Base-by-base conservation (phyloP, 1,140 invertebrate species). In the Meloidogyne exigua region DNA sequence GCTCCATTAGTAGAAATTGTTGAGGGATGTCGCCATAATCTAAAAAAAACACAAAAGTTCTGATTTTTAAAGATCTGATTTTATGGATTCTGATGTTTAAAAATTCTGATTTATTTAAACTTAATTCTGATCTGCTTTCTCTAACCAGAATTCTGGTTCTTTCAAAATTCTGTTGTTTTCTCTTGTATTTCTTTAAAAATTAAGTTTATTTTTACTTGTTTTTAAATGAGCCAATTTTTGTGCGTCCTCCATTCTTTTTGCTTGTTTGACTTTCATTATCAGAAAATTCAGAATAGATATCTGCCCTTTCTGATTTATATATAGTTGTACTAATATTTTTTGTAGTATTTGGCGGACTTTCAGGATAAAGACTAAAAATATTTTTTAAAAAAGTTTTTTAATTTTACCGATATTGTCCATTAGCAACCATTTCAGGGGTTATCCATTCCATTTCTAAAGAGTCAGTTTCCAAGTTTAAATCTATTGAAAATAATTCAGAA, bases 401-500 rank as follows among this genome's bases (percentile, higher is more conserved):
- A 18, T 28, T 42, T 68, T 32, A 68, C 66, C 66, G 28, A 42
- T 68, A 68, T 68, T 68, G 23, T 13, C 72, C 57, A 49, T 78
- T 82, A 23, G 76, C 68, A 39, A 87, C 63, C 76, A 84, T 86
- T 70, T 85, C 84, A n/a, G 84, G 84, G 1, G 84, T 85, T 26
- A 85, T 78, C 84, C 84, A 85, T 77, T 85, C 84, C 28, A 85
- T 68, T 64, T 85, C 84, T 5, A 49, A 12, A n/a, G 86, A 85
- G 75, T 85, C 84, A 11, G 84, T 80, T 70, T 85, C 84, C 13
- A 84, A 79, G 42, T 81, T 87, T 15, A 82, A 62, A 72, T 85
- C 86, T 57, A 85, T 83, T 9, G 86, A 87, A 64, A 80, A 84
- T 23, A 85, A 32, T 77, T 87, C 84, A 13, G 86, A 87, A 3